Base-by-base conservation (phyloP, 2,113 vertebrate species). In the Myotis lucifugus region DNA sequence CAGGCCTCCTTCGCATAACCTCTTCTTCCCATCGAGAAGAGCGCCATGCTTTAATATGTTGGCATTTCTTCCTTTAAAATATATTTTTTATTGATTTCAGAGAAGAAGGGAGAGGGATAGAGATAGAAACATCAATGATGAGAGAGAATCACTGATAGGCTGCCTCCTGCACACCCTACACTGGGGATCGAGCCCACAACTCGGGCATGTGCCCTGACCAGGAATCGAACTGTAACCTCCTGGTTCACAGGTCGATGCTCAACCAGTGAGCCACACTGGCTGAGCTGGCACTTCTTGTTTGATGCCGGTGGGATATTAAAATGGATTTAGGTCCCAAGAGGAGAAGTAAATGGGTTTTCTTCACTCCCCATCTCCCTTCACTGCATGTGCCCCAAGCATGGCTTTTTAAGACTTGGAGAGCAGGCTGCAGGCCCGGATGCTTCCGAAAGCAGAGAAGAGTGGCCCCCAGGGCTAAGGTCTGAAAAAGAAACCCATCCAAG, bases 11-110 rank as follows among this genome's bases (percentile, higher is more conserved):
- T 27, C 32, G 48, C 52, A 29, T 32, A 93, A 74, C 90, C 66
- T 81, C 25, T 74, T 82, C 66, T 85, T 93, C 25, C 82, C 96
- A 23, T 29, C 25, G 88, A 93, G 88, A 90, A 90, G 90, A 87
- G 81, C 15, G 5, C 46, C 69, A 72, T n/a, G 76, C 21, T 90
- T 78, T 59, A 23, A 66, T 79, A 72, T 88, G 72, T 69, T n/a
- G 40, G 37, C 48, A 73, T 82, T 77, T 90, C 92, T 82, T 56
- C 18, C 48, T 88, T 88, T 21, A 61, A 59, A 25, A 25, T 59
- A 61, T 25, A 25, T 59, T 61, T 61, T 61, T 61, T 61, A 61
- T 61, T 61, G 59, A 61, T 61, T 10, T 61, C 59, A 61, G 59
- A 61, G 25, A 61, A 61, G 56, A 61, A 61, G 59, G 59, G 59